These are phyloP conservation scores for Thymelicus acteon DNA, from an alignment of 2,888 invertebrate genomes.

Conservation along the genomic window DNA sequence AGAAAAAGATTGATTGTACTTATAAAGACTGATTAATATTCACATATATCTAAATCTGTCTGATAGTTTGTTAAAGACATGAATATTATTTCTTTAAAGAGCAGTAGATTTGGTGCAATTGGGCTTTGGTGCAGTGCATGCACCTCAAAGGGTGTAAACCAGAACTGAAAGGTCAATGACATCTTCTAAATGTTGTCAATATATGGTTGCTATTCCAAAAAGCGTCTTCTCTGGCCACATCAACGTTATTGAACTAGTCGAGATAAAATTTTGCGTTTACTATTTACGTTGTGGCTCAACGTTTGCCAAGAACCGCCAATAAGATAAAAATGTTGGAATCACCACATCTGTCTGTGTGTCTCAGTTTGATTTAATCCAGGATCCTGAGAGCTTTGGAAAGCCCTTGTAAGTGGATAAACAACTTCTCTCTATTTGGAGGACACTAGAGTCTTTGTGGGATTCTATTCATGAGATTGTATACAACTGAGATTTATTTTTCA, in stretches of 20 bases:
- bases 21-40: too few relatives aligned
- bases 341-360: constrained; percentile 23
- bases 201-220: background rate
- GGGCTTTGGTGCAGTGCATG: too few relatives aligned
- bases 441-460: constrained; percentile 16
- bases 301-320: constrained; percentile 21
- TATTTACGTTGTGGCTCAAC: constrained; percentile 7
- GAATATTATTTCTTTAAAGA: too few relatives aligned
- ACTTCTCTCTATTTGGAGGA: constrained; percentile 29
- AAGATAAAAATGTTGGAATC: constrained; percentile 21
- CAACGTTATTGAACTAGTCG: constrained; percentile 8
- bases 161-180: too few relatives aligned
- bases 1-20: too few relatives aligned
- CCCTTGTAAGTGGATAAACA: constrained; percentile 32
- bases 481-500: constrained; percentile 22
- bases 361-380: constrained; percentile 31
- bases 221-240: constrained; percentile 2
- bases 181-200: too few relatives aligned
- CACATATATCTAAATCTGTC: too few relatives aligned
- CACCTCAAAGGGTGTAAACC: too few relatives aligned
- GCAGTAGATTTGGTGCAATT: too few relatives aligned
- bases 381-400: constrained; percentile 24
- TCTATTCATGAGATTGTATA: constrained; percentile 18
- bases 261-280: constrained; percentile 13
- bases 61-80: too few relatives aligned